Evolutionary conservation across 2,888 invertebrate genomes (phyloP).

Genomic region (Orthonevra nobilis): DNA sequence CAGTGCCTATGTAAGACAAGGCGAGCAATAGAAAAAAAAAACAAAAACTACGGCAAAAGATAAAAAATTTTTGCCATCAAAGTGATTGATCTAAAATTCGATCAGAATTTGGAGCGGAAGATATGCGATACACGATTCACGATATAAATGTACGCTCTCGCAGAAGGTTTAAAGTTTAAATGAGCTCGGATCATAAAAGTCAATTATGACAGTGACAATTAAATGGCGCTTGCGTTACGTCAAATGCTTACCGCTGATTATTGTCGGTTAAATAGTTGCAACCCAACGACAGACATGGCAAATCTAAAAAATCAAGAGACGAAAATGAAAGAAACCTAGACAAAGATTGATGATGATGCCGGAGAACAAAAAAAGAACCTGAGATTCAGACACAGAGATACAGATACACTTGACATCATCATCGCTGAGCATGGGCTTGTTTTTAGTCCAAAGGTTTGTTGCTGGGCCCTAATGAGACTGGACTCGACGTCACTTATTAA

Average conservation of each 20-base stretch:
- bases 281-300: constrained; percentile 22
- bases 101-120: constrained; percentile 22
- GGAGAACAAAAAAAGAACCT: constrained; percentile 20
- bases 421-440: constrained; percentile 24
- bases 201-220: constrained; percentile 48
- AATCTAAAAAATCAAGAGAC: constrained; percentile 1
- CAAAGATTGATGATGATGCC: constrained; percentile 52
- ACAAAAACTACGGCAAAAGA: background rate
- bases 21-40: background rate
- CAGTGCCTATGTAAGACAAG: too few species aligned
- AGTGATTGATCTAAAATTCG: constrained; percentile 5
- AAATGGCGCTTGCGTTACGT: constrained; percentile 23
- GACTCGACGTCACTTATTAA: constrained; percentile 28
- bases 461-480: constrained; percentile 32
- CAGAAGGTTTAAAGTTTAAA: too few species aligned
- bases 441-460: constrained; percentile 19
- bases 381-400: constrained; percentile 10
- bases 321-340: background rate
- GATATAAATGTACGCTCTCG: too few species aligned
- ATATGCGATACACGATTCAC: too few species aligned
- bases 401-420: constrained; percentile 46
- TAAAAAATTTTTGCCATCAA: too few species aligned
- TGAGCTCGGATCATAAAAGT: constrained; percentile 32
- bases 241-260: constrained; percentile 32
- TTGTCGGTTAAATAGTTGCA: constrained; percentile 38